These are phyloP conservation scores for Heliconius cydno DNA, from an alignment of 2,888 invertebrate species.

Conservation along the genomic window DNA sequence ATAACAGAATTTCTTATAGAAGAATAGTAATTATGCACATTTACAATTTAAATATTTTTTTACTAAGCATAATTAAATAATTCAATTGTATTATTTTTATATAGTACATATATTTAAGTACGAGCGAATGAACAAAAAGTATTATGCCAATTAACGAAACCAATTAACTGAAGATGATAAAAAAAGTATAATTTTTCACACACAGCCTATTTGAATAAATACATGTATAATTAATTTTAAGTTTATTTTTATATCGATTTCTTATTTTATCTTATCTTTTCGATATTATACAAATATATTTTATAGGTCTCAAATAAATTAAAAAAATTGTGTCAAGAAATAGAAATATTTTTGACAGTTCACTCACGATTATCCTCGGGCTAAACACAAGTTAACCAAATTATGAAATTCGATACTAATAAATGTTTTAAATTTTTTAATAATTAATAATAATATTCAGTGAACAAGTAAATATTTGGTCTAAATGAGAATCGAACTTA, in stretches of 20 bases:
- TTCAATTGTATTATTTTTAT: not conserved
- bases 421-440: no score
- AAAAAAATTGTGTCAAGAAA: not conserved
- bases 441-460: not conserved
- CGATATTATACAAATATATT: not conserved
- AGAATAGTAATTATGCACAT: not conserved
- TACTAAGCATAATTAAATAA: not conserved
- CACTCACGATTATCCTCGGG: not conserved
- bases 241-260: not conserved
- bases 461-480: not conserved
- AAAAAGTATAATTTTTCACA: not conserved
- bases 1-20: not conserved
- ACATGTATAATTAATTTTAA: not conserved
- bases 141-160: not conserved
- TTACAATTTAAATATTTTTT: no score
- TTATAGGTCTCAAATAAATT: not conserved
- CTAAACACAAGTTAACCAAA: not conserved
- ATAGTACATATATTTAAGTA: not conserved
- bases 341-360: not conserved
- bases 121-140: not conserved
- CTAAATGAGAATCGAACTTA: not conserved
- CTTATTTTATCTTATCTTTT: not conserved
- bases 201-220: conserved; percentile 4
- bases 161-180: not conserved
- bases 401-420: not conserved